A percentile compares a stretch with the other conserved stretches of the same genome.
Conservation (phyloP, 2,113 vertebrate genomes). For the Electrona antarctica region DNA sequence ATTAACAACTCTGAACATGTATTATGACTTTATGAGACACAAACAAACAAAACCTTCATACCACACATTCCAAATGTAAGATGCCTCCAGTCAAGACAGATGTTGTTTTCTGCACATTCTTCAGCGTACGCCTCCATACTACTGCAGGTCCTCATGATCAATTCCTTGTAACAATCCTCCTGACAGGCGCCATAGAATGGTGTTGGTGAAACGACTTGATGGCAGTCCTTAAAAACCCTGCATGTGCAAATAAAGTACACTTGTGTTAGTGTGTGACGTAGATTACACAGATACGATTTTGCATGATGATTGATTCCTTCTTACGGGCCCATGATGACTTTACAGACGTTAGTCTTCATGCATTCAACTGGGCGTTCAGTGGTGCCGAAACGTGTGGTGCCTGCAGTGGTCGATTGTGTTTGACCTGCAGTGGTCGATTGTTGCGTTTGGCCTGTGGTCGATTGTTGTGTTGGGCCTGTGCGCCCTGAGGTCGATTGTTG, state of each 20-base stretch:
- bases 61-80: slow-evolving; percentile 79
- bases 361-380: too few relatives aligned
- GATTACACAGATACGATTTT: not conserved
- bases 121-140: slow-evolving; percentile 83
- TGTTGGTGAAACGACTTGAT: slow-evolving; percentile 61
- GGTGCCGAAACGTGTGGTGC: too few relatives aligned
- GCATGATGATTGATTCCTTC: slow-evolving; percentile 29
- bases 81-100: slow-evolving; percentile 87
- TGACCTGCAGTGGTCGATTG: too few relatives aligned
- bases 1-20: not conserved
- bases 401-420: too few relatives aligned
- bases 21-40: not conserved
- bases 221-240: slow-evolving; percentile 85
- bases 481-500: too few relatives aligned
- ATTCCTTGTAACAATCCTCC: slow-evolving; percentile 21
- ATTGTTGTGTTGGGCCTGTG: too few relatives aligned
- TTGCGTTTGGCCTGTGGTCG: too few relatives aligned
- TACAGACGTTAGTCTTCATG: slow-evolving; percentile 69
- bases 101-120: slow-evolving; percentile 71
- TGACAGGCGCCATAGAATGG: slow-evolving; percentile 81
- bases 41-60: slow-evolving; percentile 68
- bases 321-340: slow-evolving; percentile 85
- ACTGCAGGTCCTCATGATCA: slow-evolving; percentile 50
- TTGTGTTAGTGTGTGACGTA: not conserved
- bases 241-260: slow-evolving; percentile 32